Evolutionary conservation across 2,888 invertebrate species (phyloP).

Genomic region (Cactoblastis cactorum): DNA sequence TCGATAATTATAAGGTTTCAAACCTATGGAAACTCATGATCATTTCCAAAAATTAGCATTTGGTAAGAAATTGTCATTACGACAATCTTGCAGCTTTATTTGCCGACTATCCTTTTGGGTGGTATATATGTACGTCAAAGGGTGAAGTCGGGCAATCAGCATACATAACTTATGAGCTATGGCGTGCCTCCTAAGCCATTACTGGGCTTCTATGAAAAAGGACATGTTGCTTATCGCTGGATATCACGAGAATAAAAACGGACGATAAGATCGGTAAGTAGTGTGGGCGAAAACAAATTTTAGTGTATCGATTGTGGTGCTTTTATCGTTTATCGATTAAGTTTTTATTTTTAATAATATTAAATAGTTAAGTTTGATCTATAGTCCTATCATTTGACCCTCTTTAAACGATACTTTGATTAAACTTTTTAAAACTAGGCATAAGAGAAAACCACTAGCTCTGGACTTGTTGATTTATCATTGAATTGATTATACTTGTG

Average conservation of each 20-base stretch:
- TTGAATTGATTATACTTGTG: too few species aligned
- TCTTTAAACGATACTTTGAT: too few species aligned
- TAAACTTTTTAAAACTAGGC: too few species aligned
- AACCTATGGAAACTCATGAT: too few species aligned
- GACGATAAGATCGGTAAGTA: conserved; percentile 61
- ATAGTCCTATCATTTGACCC: too few species aligned
- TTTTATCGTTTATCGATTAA: background rate
- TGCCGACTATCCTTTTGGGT: background rate
- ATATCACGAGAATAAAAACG: conserved; percentile 77
- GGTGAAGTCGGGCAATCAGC: conserved; percentile 69
- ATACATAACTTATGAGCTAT: conserved; percentile 74
- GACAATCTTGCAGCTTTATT: background rate
- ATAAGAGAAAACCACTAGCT: too few species aligned
- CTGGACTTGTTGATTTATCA: too few species aligned
- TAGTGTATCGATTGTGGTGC: conserved; percentile 13
- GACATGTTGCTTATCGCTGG: conserved; percentile 76
- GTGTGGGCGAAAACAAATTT: conserved; percentile 9
- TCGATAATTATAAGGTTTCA: too few species aligned
- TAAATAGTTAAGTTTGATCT: too few species aligned
- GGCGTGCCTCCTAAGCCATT: conserved; percentile 72
- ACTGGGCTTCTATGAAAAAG: conserved; percentile 77
- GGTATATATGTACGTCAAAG: conserved; percentile 35
- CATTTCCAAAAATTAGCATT: too few species aligned
- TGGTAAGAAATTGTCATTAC: too few species aligned
- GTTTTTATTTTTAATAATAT: background rate